These are phyloP conservation scores for Tetranychus urticae DNA, from an alignment of 1,140 invertebrate genomes.

Conservation along the genomic window DNA sequence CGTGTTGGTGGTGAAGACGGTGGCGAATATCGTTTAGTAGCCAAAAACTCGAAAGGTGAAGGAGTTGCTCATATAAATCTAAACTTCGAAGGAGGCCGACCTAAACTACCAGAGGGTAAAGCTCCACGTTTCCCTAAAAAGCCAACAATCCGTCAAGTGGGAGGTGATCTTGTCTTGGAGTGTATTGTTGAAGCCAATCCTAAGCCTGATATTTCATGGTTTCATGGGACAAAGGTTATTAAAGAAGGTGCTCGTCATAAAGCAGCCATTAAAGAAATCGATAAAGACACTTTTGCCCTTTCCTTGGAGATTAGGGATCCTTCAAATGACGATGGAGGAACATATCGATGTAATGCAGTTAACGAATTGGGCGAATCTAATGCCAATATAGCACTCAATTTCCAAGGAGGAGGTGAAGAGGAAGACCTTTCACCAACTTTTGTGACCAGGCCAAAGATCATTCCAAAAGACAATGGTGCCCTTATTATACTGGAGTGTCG, in stretches of 20 bases:
- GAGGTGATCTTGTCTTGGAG: slow-evolving; percentile 79
- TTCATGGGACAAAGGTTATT: slow-evolving; percentile 58
- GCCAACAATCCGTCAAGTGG: slow-evolving; percentile 82
- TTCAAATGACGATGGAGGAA: slow-evolving; percentile 78
- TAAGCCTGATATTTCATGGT: slow-evolving; percentile 84
- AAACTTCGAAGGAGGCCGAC: slow-evolving; percentile 65
- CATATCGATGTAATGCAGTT: slow-evolving; percentile 94
- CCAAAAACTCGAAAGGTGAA: slow-evolving; percentile 73
- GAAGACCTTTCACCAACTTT: slow-evolving; percentile 66
- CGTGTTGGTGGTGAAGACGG: slow-evolving; percentile 58
- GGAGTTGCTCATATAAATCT: slow-evolving; percentile 81
- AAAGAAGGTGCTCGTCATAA: slow-evolving; percentile 51
- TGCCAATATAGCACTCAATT: slow-evolving; percentile 53
- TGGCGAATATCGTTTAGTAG: slow-evolving; percentile 76
- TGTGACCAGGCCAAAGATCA: slow-evolving; percentile 85
- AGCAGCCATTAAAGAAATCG: slow-evolving; percentile 56
- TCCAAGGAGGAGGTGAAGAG: slow-evolving; percentile 32
- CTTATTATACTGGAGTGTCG: slow-evolving; percentile 86
- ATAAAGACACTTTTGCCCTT: slow-evolving; percentile 62
- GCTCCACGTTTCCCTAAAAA: slow-evolving; percentile 88
- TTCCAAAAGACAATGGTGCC: slow-evolving; percentile 83
- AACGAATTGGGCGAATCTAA: slow-evolving; percentile 96
- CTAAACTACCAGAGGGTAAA: slow-evolving; percentile 70
- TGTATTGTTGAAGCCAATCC: slow-evolving; percentile 83
- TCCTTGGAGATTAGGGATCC: slow-evolving; percentile 67